Evolutionary conservation across 2,797 vertebrate genomes (phyloP).

Genomic region (Galagoides demidoff): DNA sequence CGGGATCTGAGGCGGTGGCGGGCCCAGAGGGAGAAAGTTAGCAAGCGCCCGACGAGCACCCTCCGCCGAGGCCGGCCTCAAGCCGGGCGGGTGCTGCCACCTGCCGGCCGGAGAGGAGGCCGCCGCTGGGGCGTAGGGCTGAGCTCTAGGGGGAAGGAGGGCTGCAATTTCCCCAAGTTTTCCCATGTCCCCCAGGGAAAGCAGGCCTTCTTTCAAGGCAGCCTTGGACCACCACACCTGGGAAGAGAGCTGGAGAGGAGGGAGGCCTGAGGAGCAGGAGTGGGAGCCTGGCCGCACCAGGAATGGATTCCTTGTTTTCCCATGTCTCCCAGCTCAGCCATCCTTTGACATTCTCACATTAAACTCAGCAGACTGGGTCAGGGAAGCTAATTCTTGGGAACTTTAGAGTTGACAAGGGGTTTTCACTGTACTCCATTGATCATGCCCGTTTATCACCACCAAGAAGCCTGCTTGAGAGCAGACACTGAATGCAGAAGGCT

Average conservation of each 20-base stretch:
- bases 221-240: neutral
- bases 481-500: neutral
- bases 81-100: constrained; percentile 71
- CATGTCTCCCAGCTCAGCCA: neutral
- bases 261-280: neutral
- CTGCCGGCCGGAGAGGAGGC: constrained; percentile 39
- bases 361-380: neutral
- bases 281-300: accelerated
- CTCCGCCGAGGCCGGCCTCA: neutral
- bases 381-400: neutral
- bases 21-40: neutral
- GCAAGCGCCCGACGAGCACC: accelerated
- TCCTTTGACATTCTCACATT: neutral
- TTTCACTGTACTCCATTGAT: neutral
- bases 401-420: neutral
- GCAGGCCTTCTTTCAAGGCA: neutral
- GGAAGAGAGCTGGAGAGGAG: neutral
- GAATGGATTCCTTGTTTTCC: neutral
- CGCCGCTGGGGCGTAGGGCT: neutral
- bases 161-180: neutral
- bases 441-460: neutral
- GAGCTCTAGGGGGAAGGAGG: neutral
- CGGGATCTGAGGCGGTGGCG: accelerated
- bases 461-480: neutral
- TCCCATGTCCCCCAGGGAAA: neutral